Conservation (phyloP, 2,797 vertebrate species). For the Gorsachius magnificus region DNA sequence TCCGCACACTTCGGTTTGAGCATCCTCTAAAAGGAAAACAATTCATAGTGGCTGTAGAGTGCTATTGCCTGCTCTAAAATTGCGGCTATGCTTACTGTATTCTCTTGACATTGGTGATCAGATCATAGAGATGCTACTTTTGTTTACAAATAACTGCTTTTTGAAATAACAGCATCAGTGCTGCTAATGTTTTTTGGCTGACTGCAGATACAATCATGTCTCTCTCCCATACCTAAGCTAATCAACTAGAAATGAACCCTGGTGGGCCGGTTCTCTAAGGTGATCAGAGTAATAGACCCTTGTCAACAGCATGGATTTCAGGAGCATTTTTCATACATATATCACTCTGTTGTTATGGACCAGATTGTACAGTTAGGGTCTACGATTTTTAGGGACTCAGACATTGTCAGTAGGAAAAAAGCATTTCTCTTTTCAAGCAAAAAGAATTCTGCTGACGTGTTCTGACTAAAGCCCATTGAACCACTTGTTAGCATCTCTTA, state of each 20-base stretch:
- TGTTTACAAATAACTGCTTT: conserved; percentile 18
- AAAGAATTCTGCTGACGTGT: not conserved
- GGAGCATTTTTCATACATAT: not conserved
- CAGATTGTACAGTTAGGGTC: not conserved
- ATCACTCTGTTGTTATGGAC: not conserved
- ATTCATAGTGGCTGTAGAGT: not conserved
- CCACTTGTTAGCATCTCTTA: not conserved
- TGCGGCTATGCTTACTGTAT: not conserved
- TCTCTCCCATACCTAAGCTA: not conserved
- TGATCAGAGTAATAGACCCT: not conserved
- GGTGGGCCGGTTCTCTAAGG: not conserved
- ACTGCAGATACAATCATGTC: not conserved
- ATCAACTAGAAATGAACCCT: not conserved
- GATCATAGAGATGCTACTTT: not conserved
- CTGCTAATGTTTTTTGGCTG: not conserved
- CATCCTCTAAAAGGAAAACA: conserved; percentile 9
- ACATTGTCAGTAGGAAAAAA: not conserved
- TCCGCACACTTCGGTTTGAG: too few species aligned
- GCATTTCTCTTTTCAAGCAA: not conserved
- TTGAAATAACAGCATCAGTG: not conserved
- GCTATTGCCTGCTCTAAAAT: not conserved
- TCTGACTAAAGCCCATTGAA: not conserved
- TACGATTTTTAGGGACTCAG: not conserved
- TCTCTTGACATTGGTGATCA: not conserved
- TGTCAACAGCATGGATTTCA: not conserved